A percentile compares a stretch with the other conserved stretches of the same genome.
These are phyloP conservation scores for Semaprochilodus insignis DNA, from an alignment of 2,797 vertebrate genomes.

Conservation along the genomic window DNA sequence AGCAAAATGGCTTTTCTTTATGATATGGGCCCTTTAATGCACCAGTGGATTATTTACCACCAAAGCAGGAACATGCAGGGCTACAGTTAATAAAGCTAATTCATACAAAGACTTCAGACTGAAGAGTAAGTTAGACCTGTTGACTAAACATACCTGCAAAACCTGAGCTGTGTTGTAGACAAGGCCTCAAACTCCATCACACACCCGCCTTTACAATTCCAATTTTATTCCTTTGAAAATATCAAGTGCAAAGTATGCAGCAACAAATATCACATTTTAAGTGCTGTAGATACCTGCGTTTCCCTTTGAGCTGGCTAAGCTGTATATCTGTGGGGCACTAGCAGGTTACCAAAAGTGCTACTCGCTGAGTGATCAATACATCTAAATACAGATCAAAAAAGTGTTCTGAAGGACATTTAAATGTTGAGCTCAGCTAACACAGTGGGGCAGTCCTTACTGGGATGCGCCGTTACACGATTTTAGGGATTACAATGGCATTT, in stretches of 20 bases:
- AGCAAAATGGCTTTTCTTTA: too few relatives aligned
- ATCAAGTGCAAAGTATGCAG: conserved; percentile 11
- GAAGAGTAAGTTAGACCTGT: background rate
- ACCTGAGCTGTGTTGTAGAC: background rate
- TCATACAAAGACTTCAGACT: background rate
- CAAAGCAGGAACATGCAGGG: background rate
- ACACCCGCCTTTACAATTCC: conserved; percentile 1
- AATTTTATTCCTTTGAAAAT: conserved; percentile 18
- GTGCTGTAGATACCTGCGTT: background rate
- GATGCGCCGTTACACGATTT: background rate
- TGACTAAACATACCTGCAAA: background rate
- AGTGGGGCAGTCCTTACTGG: background rate
- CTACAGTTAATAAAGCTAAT: background rate
- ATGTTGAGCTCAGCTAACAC: background rate
- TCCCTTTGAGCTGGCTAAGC: background rate
- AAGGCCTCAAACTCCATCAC: background rate
- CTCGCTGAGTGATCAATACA: background rate
- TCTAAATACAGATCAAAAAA: background rate
- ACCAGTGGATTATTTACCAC: background rate
- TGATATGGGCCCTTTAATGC: too few relatives aligned
- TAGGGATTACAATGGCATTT: background rate
- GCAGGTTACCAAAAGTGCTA: background rate
- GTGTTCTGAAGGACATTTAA: background rate
- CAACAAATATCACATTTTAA: background rate
- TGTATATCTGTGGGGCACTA: background rate